Evolutionary conservation across 2,113 vertebrate genomes (phyloP).

Genomic region (Megalops atlanticus): DNA sequence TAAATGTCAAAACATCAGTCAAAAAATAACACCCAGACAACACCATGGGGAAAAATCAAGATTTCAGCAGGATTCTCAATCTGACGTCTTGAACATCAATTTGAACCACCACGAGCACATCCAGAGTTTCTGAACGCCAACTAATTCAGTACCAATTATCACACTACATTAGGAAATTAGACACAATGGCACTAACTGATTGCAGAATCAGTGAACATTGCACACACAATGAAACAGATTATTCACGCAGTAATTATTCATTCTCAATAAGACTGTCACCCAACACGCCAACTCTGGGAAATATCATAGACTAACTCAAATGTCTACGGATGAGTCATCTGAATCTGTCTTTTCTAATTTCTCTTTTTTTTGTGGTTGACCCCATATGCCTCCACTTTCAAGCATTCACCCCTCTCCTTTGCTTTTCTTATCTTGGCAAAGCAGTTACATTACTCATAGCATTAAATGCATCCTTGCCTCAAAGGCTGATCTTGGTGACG

Average conservation of each 20-base stretch:
- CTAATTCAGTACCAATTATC: not conserved
- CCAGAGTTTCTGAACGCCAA: not conserved
- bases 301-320: not conserved
- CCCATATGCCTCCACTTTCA: not conserved
- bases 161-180: slow-evolving; percentile 3
- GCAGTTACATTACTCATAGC: not conserved
- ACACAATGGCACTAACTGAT: not conserved
- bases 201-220: not conserved
- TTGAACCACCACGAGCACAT: not conserved
- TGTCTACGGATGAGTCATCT: not conserved
- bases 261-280: not conserved
- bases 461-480: not conserved
- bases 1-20: not conserved
- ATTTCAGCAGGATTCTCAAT: not conserved
- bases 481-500: not conserved
- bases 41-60: not conserved
- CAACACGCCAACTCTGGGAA: not conserved
- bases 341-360: not conserved
- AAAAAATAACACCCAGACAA: not conserved
- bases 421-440: not conserved
- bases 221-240: slow-evolving; percentile 4
- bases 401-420: not conserved
- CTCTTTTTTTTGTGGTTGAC: not conserved
- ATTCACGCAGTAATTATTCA: slow-evolving; percentile 5
- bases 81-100: not conserved